phyloP scores from a whole-genome alignment of 2,888 invertebrate genomes.

The Ormyrus pomaceus region DNA sequence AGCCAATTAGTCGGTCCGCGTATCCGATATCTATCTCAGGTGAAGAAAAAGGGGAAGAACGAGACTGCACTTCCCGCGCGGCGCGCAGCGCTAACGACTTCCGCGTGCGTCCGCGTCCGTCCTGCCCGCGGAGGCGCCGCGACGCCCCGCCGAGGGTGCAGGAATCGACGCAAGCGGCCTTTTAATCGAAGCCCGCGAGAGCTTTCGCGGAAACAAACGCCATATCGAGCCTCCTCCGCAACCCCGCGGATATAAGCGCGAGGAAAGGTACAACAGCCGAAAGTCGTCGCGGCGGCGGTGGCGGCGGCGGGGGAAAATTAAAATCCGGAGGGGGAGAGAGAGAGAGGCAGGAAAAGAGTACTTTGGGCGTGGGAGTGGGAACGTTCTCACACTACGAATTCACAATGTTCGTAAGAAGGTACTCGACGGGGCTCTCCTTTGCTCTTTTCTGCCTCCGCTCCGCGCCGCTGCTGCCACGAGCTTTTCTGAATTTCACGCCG shows the following conservation, averaged over 20 bases:
- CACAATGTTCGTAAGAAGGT: slow-evolving; percentile 63
- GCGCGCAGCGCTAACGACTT: slow-evolving; percentile 36
- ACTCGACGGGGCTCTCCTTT: slow-evolving; percentile 44
- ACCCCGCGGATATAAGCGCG: not conserved
- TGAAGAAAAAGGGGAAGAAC: not conserved
- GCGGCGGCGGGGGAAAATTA: not conserved
- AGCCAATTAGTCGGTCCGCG: too few relatives aligned
- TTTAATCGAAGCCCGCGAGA: too few relatives aligned
- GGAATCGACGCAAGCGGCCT: not conserved
- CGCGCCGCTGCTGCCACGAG: too few relatives aligned
- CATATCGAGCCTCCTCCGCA: too few relatives aligned
- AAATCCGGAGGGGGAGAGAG: slow-evolving; percentile 14
- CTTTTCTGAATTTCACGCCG: too few relatives aligned
- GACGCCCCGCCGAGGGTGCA: not conserved
- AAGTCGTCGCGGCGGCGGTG: not conserved
- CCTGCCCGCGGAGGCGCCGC: too few relatives aligned
- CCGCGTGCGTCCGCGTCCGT: slow-evolving; percentile 16
- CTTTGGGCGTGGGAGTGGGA: slow-evolving; percentile 74
- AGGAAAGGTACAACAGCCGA: not conserved
- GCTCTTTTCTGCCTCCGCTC: slow-evolving; percentile 41
- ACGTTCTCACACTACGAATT: slow-evolving; percentile 71
- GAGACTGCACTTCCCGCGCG: slow-evolving; percentile 24
- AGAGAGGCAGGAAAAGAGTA: slow-evolving; percentile 69
- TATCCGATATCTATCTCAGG: too few relatives aligned
- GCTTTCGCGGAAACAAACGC: not conserved